Percentiles rank a stretch among this genome's conserved stretches.
phyloP scores from a whole-genome alignment of 2,797 vertebrate genomes.

The Benthosema pterotum region DNA sequence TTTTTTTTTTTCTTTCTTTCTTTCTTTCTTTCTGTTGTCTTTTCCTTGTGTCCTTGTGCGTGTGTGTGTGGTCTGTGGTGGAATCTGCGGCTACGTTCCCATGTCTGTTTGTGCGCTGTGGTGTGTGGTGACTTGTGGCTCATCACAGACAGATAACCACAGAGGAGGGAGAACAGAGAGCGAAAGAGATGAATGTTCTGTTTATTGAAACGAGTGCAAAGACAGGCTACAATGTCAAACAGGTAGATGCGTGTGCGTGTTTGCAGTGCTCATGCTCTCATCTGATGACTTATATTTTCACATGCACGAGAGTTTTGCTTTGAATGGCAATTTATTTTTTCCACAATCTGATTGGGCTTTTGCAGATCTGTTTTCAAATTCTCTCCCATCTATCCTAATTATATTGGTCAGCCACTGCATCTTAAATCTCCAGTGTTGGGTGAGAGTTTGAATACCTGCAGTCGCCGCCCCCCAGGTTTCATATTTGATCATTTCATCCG shows the following conservation, averaged over 20 bases:
- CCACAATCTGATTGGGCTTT: slow-evolving; percentile 18
- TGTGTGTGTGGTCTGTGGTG: slow-evolving; percentile 36
- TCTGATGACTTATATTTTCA: slow-evolving; percentile 51
- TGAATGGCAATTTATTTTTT: slow-evolving; percentile 37
- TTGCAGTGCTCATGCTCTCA: slow-evolving; percentile 44
- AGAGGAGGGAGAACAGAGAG: slow-evolving; percentile 82
- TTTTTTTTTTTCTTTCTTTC: slow-evolving; percentile 38
- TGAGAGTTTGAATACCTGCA: slow-evolving; percentile 55
- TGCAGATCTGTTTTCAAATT: slow-evolving; percentile 52
- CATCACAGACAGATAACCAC: slow-evolving; percentile 81
- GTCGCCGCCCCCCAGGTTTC: slow-evolving; percentile 14
- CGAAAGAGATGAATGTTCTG: slow-evolving; percentile 84
- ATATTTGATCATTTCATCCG: slow-evolving; percentile 17
- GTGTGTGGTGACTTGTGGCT: slow-evolving; percentile 36
- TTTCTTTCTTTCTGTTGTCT: slow-evolving; percentile 44
- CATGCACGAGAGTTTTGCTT: slow-evolving; percentile 54
- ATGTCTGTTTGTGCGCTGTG: slow-evolving; percentile 35
- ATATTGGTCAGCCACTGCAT: slow-evolving; percentile 3
- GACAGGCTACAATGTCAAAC: slow-evolving; percentile 85
- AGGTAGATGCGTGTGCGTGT: slow-evolving; percentile 75
- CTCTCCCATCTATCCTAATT: slow-evolving; percentile 35
- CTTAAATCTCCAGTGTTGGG: slow-evolving; percentile 21
- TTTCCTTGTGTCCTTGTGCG: slow-evolving; percentile 31
- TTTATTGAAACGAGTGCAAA: slow-evolving; percentile 85
- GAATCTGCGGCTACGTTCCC: slow-evolving; percentile 40